These are phyloP conservation scores for Torymus aiolomorphi DNA, from an alignment of 2,888 invertebrate genomes.

Conservation along the genomic window DNA sequence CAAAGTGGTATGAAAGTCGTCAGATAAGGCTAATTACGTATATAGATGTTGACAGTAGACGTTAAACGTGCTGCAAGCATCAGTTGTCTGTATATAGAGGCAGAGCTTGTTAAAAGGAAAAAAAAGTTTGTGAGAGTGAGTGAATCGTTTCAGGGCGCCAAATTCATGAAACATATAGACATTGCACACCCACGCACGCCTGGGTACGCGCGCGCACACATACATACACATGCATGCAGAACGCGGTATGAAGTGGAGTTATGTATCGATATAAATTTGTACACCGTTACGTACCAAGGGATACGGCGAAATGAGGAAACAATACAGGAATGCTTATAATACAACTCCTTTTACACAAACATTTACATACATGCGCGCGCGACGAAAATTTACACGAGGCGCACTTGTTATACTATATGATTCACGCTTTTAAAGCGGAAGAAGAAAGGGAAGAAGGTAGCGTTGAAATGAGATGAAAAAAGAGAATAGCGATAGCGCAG, in stretches of 20 bases:
- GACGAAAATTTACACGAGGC: conserved; percentile 18
- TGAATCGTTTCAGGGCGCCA: conserved; percentile 7
- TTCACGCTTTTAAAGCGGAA: conserved; percentile 64
- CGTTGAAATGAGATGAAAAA: conserved; percentile 25
- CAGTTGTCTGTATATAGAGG: conserved; percentile 39
- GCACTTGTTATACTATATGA: conserved; percentile 67
- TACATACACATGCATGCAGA: conserved; percentile 38
- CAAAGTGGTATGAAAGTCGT: background rate
- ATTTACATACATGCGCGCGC: conserved; percentile 1
- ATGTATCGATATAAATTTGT: conserved; percentile 17
- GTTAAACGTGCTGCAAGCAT: conserved; percentile 32
- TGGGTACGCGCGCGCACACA: conserved; percentile 26
- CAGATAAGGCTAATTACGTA: conserved; percentile 21
- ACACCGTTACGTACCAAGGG: background rate
- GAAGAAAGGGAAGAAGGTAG: conserved; percentile 32
- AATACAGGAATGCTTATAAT: conserved; percentile 26
- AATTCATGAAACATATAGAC: conserved; percentile 38
- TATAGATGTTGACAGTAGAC: conserved; percentile 44
- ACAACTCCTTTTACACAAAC: conserved; percentile 7
- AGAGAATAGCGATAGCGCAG: conserved; percentile 52
- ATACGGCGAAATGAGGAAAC: conserved; percentile 6
- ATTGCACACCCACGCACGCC: conserved; percentile 37
- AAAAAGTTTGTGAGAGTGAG: conserved; percentile 16
- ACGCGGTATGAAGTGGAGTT: conserved; percentile 33
- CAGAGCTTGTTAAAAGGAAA: conserved; percentile 43